Evolutionary conservation across 2,797 vertebrate genomes (phyloP).

Genomic region (Pteronotus mesoamericanus): DNA sequence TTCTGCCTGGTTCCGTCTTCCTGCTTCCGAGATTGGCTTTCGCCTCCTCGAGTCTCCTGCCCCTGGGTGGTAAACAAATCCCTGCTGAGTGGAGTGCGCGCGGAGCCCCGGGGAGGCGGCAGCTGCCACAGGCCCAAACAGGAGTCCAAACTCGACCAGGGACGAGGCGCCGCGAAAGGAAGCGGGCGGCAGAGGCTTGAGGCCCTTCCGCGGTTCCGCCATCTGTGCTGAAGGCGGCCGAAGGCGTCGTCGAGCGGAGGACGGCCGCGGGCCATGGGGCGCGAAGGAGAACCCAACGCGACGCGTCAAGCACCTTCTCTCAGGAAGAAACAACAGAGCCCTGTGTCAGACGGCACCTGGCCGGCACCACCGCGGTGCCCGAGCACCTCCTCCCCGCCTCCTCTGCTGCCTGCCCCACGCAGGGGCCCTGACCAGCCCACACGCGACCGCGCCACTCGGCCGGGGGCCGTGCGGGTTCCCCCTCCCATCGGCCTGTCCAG

Average conservation of each 20-base stretch:
- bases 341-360: slow-evolving; percentile 56
- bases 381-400: neutral
- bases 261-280: slow-evolving; percentile 15
- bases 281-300: slow-evolving; percentile 34
- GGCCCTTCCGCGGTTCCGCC: slow-evolving; percentile 36
- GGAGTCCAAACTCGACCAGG: slow-evolving; percentile 58
- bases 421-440: neutral
- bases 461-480: neutral
- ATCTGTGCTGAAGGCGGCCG: slow-evolving; percentile 45
- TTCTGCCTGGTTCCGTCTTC: slow-evolving; percentile 32
- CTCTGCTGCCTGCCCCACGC: neutral
- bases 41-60: slow-evolving; percentile 49
- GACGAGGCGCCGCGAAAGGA: slow-evolving; percentile 39
- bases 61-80: slow-evolving; percentile 63
- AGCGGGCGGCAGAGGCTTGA: slow-evolving; percentile 3
- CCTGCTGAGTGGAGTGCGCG: slow-evolving; percentile 64
- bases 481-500: neutral
- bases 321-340: slow-evolving; percentile 35
- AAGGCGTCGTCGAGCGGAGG: slow-evolving; percentile 31
- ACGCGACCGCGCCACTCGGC: too few relatives aligned
- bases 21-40: slow-evolving; percentile 65
- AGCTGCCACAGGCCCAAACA: slow-evolving; percentile 41
- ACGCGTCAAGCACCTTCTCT: slow-evolving; percentile 5
- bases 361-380: neutral
- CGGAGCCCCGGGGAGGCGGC: slow-evolving; percentile 38